These are phyloP conservation scores for Acanthopagrus latus DNA, from an alignment of 2,797 vertebrate genomes.

Conservation along the genomic window DNA sequence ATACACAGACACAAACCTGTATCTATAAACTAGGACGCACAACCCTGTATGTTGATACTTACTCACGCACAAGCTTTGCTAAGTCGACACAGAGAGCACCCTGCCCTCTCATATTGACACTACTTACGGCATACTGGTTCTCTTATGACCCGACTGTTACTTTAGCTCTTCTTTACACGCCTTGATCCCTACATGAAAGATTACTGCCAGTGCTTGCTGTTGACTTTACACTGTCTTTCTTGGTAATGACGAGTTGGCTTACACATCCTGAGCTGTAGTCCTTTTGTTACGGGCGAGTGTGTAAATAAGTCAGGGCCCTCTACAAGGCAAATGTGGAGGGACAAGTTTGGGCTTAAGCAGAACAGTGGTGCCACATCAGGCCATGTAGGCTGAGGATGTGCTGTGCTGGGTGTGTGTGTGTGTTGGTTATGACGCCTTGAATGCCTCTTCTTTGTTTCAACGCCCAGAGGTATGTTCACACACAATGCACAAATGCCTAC, in stretches of 20 bases:
- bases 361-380: neutral
- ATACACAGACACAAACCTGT: neutral
- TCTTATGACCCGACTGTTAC: slow-evolving; percentile 46
- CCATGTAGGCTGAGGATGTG: neutral
- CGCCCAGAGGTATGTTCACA: neutral
- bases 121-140: slow-evolving; percentile 52
- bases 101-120: slow-evolving; percentile 70
- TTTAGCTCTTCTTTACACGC: slow-evolving; percentile 64
- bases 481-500: neutral
- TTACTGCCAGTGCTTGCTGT: slow-evolving; percentile 59
- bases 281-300: slow-evolving; percentile 63
- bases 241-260: slow-evolving; percentile 56
- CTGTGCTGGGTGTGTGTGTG: neutral
- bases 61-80: slow-evolving; percentile 31
- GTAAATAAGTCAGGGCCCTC: slow-evolving; percentile 42
- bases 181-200: slow-evolving; percentile 66
- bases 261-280: slow-evolving; percentile 59
- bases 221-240: slow-evolving; percentile 53
- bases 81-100: slow-evolving; percentile 53
- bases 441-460: neutral
- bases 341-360: slow-evolving; percentile 54
- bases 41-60: slow-evolving; percentile 2
- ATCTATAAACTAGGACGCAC: neutral
- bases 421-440: neutral
- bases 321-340: slow-evolving; percentile 35